Conservation (phyloP, 2,797 vertebrate species). For the Xerus rutilus region DNA sequence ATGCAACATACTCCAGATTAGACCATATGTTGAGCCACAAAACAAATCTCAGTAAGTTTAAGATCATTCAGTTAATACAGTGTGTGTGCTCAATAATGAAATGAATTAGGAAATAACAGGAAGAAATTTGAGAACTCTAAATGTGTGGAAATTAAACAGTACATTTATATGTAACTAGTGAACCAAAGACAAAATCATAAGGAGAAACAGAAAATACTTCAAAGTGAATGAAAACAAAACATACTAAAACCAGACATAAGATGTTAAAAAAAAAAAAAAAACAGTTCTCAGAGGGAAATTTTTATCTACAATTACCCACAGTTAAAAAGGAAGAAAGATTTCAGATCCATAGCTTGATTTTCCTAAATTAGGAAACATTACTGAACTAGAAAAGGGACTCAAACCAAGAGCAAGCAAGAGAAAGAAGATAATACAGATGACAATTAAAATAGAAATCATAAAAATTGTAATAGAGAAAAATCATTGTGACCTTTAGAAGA, state of each 20-base stretch:
- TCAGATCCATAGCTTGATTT: not conserved
- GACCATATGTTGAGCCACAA: not conserved
- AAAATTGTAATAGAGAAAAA: not conserved
- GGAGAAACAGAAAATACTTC: not conserved
- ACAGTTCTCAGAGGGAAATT: not conserved
- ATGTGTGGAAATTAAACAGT: not conserved
- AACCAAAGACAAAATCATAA: not conserved
- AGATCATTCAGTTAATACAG: not conserved
- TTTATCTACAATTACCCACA: not conserved
- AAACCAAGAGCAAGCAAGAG: not conserved
- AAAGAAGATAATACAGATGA: not conserved
- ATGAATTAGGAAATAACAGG: not conserved
- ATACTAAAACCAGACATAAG: not conserved
- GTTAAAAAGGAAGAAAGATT: not conserved
- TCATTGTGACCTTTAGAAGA: not conserved
- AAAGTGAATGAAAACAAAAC: not conserved
- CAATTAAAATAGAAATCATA: not conserved
- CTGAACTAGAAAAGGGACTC: not conserved
- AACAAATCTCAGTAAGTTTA: not conserved
- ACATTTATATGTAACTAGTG: not conserved
- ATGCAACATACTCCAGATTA: not conserved
- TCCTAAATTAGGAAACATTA: not conserved
- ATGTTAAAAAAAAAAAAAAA: too few species aligned
- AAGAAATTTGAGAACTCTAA: not conserved
- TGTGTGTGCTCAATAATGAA: not conserved